Percentiles rank a stretch among this genome's conserved stretches.
Evolutionary conservation across 1,140 invertebrate genomes (phyloP).

Genomic region (Drosophila elegans): DNA sequence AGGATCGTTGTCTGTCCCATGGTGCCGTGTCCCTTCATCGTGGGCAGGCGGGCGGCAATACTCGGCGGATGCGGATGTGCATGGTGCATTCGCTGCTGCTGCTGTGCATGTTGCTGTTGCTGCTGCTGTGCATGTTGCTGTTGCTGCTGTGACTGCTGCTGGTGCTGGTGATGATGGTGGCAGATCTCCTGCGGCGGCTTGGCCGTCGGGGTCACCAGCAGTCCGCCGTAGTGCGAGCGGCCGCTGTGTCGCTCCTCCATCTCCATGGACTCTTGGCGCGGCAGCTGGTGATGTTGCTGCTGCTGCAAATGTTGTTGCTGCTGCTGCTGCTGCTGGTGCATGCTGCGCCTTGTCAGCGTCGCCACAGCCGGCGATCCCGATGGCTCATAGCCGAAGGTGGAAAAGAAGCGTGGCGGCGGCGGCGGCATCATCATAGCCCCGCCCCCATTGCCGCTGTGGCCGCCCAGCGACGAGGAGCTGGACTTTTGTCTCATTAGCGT

Average conservation of each 20-base stretch:
- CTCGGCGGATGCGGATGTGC: slow-evolving; percentile 57
- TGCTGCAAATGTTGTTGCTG: slow-evolving; percentile 47
- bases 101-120: slow-evolving; percentile 7
- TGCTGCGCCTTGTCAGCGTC: slow-evolving; percentile 66
- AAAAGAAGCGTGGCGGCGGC: slow-evolving; percentile 75
- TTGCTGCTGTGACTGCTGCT: slow-evolving; percentile 63
- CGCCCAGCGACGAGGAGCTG: slow-evolving; percentile 64
- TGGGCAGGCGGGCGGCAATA: slow-evolving; percentile 45
- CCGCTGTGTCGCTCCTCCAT: slow-evolving; percentile 53
- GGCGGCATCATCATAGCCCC: slow-evolving; percentile 52
- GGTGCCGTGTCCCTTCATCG: slow-evolving; percentile 85
- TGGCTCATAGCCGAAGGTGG: slow-evolving; percentile 83
- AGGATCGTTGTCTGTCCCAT: slow-evolving; percentile 42
- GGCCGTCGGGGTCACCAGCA: slow-evolving; percentile 47
- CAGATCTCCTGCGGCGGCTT: slow-evolving; percentile 73
- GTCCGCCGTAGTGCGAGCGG: slow-evolving; percentile 68
- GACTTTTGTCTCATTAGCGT: slow-evolving; percentile 82
- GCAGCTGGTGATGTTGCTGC: slow-evolving; percentile 60
- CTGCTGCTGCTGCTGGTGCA: slow-evolving; percentile 60
- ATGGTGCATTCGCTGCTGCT: slow-evolving; percentile 53
- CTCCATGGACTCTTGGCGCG: slow-evolving; percentile 49
- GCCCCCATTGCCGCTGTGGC: slow-evolving; percentile 25
- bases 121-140: slow-evolving; percentile 43
- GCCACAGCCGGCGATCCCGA: slow-evolving; percentile 54
- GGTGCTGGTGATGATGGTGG: slow-evolving; percentile 82